These are phyloP conservation scores for Alviniconcha marisindica DNA, from an alignment of 1,140 invertebrate genomes.

Conservation along the genomic window DNA sequence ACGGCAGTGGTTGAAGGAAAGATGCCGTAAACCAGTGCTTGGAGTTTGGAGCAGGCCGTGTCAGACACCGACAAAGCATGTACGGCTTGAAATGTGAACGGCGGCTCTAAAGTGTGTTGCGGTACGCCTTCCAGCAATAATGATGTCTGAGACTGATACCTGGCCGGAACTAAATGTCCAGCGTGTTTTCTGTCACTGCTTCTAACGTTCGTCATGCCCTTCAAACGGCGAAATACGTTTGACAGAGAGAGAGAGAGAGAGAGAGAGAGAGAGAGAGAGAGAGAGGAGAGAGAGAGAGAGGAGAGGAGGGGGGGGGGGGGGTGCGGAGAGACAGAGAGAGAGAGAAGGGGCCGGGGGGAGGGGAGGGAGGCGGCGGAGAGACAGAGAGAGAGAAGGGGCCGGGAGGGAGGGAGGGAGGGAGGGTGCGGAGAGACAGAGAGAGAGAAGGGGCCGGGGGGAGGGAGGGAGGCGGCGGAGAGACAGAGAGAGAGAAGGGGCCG, in stretches of 20 bases:
- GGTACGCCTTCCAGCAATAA: too few relatives aligned
- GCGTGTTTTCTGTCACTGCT: too few relatives aligned
- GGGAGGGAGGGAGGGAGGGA: background rate
- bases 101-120: too few relatives aligned
- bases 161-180: background rate
- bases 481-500: background rate
- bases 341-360: background rate
- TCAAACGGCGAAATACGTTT: too few relatives aligned
- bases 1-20: too few relatives aligned
- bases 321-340: slow-evolving; percentile 1
- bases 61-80: too few relatives aligned
- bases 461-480: background rate
- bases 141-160: background rate
- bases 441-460: background rate
- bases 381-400: background rate
- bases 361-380: background rate
- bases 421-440: background rate
- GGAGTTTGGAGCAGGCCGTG: too few relatives aligned
- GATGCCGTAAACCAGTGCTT: too few relatives aligned
- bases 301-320: background rate
- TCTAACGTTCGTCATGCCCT: too few relatives aligned
- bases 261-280: background rate
- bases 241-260: slow-evolving; percentile 12
- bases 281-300: background rate
- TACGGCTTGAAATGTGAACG: too few relatives aligned